Evolutionary conservation across 1,140 invertebrate species (phyloP).

Genomic region (Zaprionus kolodkinae): DNA sequence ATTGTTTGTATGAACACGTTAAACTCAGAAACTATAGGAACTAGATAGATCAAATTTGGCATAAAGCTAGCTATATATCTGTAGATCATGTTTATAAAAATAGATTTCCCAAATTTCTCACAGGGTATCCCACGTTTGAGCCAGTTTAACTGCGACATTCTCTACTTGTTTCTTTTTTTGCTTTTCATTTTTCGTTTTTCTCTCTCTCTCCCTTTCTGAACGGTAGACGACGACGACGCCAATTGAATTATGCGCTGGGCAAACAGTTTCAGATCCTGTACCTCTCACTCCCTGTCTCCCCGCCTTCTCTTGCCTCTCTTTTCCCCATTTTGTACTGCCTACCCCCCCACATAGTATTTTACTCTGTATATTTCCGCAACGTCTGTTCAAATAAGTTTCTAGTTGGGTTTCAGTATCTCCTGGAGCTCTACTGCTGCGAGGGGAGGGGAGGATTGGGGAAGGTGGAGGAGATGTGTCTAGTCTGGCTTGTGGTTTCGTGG

Average conservation of each 20-base stretch:
- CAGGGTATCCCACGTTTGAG: neutral
- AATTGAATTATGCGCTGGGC: constrained; percentile 66
- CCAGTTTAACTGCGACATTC: neutral
- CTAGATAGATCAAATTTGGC: neutral
- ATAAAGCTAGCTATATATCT: neutral
- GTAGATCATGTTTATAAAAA: no score
- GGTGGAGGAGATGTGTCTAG: neutral
- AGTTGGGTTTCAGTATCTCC: constrained; percentile 12
- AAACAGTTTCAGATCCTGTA: constrained; percentile 41
- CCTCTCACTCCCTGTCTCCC: neutral
- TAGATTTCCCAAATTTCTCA: no score
- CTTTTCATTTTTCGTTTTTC: neutral
- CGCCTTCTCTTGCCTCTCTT: neutral
- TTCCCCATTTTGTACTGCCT: neutral
- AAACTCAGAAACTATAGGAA: neutral
- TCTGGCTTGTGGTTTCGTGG: neutral
- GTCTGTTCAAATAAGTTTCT: constrained; percentile 51
- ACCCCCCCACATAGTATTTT: neutral
- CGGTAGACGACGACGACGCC: constrained; percentile 45
- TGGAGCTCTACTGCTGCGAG: neutral
- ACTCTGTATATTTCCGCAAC: constrained; percentile 31
- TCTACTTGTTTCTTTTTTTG: constrained; percentile 27
- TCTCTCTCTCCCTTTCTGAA: neutral
- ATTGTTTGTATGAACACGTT: neutral
- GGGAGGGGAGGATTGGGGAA: no score